Evolutionary conservation across 1,140 invertebrate species (phyloP), one percentile per base, ranked within the genome.

Genomic region (Caerostris darwini): DNA sequence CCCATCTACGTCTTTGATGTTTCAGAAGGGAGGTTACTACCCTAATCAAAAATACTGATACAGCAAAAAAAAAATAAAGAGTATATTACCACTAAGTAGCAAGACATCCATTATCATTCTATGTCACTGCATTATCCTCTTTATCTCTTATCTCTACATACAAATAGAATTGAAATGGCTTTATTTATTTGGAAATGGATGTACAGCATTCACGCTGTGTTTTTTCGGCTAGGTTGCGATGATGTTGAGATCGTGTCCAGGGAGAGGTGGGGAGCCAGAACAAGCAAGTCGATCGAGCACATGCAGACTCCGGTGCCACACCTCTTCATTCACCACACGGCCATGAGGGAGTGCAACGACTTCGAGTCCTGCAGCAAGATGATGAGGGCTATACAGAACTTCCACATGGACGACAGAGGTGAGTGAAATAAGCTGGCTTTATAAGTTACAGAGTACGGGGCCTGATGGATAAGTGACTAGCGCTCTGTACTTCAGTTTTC

Each of bases 391-490:
- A 94, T 94, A 77, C 94, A 94, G 50, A 91, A 90, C 7, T 69
- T 90, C 6, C 94, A 94, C 54, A 94, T 94, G 67, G 94, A 94
- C 50, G 61, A 69, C n/a, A 90, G 56, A 58, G 82, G 93, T 94
- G 50, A 71, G 7, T 19, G 6, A 17, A 34, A 34, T 34, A 34
- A 34, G 0, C 34, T 34, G 34, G 34, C 34, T 34, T 34, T 34
- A 34, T 34, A 34, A 34, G 34, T 34, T 34, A 34, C 34, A 34
- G 34, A 34, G 34, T 34, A 34, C 2, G 34, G 0, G 34, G 0
- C 34, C 34, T 34, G 0, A 1, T 34, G 34, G 34, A 0, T 2
- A 2, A 34, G 2, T 34, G 34, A 34, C 34, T 34, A 1, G 34
- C 0, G 34, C 34, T 34, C 34, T 0, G 34, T 34, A 34, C 34